phyloP scores from a whole-genome alignment of 2,113 vertebrate species.

The Otus sunia region DNA sequence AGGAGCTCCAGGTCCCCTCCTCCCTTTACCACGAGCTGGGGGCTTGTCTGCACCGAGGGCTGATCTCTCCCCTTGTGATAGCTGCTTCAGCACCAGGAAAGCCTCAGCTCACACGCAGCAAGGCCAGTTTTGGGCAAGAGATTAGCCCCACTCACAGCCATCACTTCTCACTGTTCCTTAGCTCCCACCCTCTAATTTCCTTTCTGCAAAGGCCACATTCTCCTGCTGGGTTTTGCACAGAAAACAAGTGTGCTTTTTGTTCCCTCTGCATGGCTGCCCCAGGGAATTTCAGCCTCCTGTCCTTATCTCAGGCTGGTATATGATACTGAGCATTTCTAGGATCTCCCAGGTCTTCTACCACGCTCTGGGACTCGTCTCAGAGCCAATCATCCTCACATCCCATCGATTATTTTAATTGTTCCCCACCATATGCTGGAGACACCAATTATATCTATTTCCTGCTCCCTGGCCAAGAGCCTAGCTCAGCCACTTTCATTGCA shows the following conservation, averaged over 20 bases:
- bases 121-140: background rate
- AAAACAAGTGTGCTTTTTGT: background rate
- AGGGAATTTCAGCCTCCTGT: background rate
- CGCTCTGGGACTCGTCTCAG: background rate
- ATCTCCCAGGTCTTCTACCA: background rate
- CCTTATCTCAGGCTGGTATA: background rate
- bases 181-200: background rate
- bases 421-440: background rate
- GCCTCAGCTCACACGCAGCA: background rate
- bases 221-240: background rate
- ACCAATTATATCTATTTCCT: background rate
- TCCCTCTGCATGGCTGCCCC: background rate
- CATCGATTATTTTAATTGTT: background rate
- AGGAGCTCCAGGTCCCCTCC: background rate
- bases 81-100: background rate
- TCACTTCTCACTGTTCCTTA: background rate
- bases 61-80: background rate
- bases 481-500: background rate
- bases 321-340: background rate
- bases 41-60: background rate
- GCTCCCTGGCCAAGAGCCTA: background rate
- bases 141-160: background rate
- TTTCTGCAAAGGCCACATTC: background rate
- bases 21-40: background rate
- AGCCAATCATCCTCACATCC: background rate